phyloP scores from a whole-genome alignment of 1,140 invertebrate genomes.

The Drosophila saltans region DNA sequence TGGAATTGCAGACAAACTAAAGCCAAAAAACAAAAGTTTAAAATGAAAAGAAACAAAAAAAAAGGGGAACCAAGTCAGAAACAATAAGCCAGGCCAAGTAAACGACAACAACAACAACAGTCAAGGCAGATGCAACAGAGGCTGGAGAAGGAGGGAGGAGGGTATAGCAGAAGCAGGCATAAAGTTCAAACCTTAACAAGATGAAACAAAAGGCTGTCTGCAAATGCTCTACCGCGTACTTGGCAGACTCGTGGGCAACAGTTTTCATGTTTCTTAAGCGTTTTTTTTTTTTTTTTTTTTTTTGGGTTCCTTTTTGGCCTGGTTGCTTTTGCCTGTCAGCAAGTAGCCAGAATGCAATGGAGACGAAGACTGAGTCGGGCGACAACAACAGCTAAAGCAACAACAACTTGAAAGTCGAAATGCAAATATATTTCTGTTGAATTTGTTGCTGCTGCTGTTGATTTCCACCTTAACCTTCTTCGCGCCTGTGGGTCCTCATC shows the following conservation, averaged over 20 bases:
- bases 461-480: conserved; percentile 58
- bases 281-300: conserved; percentile 18
- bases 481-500: conserved; percentile 1
- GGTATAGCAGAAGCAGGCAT: conserved; percentile 47
- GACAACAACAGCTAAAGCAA: no score
- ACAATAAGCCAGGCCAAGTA: conserved; percentile 61
- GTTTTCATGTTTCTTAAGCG: conserved; percentile 70
- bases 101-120: conserved; percentile 13
- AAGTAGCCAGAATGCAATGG: conserved; percentile 44
- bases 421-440: conserved; percentile 70
- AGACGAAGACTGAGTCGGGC: conserved; percentile 14
- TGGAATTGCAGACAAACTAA: conserved; percentile 54
- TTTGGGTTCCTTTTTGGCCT: conserved; percentile 21
- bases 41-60: conserved; percentile 31
- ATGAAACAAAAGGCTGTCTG: conserved; percentile 70
- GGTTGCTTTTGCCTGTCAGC: conserved; percentile 57
- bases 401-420: conserved; percentile 48
- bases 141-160: background rate
- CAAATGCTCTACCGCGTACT: conserved; percentile 53
- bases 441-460: conserved; percentile 41
- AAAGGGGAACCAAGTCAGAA: conserved; percentile 46
- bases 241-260: conserved; percentile 80
- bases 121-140: conserved; percentile 12
- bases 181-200: conserved; percentile 80
- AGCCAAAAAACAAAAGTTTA: conserved; percentile 26